Evolutionary conservation across 2,113 vertebrate species (phyloP).

Genomic region (Ovis canadensis): DNA sequence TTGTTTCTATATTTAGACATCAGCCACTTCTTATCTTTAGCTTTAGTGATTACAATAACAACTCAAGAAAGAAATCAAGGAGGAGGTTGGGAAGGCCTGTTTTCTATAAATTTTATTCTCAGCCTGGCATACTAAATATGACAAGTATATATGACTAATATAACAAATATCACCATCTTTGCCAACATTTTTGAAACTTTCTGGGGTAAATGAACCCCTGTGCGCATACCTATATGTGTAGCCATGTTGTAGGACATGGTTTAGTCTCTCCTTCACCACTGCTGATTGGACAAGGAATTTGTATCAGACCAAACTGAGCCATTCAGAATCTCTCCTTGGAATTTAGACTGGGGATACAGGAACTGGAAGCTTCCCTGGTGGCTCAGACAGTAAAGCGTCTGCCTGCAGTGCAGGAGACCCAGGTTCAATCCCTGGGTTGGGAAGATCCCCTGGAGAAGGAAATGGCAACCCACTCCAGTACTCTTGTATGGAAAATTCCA

Average conservation of each 20-base stretch:
- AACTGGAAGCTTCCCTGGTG: neutral
- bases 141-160: neutral
- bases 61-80: slow-evolving; percentile 8
- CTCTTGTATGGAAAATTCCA: too few species aligned
- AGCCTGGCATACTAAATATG: neutral
- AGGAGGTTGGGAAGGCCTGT: neutral
- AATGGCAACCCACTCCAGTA: too few species aligned
- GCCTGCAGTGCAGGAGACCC: too few species aligned
- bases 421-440: too few species aligned
- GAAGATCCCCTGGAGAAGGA: too few species aligned
- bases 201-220: neutral
- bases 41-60: neutral
- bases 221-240: neutral
- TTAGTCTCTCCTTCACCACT: neutral
- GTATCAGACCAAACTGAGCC: neutral
- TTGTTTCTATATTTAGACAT: slow-evolving; percentile 27
- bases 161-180: neutral
- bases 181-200: neutral
- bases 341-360: neutral
- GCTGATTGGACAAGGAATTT: neutral
- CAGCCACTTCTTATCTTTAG: neutral
- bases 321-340: neutral
- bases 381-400: too few species aligned
- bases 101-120: neutral
- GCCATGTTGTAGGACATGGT: neutral